Base-by-base conservation (phyloP, 1,140 invertebrate genomes). In the Drosophila nebulosa region DNA sequence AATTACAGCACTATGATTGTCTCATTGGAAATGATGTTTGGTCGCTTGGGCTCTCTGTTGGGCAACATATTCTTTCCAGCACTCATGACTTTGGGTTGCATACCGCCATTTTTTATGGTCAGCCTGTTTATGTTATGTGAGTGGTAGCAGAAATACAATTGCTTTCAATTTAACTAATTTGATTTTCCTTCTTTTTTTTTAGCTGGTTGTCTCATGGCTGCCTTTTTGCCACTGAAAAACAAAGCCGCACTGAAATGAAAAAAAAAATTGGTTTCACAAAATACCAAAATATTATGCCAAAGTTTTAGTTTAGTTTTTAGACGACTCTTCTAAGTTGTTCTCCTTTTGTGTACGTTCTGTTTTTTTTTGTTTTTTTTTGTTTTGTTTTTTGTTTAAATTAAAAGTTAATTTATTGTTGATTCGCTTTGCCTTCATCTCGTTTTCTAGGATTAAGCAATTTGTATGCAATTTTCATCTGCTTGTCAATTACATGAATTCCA, bases 51-150 rank as follows among this genome's bases (percentile, higher is more conserved):
- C 5, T 85, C 89, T 0, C 46, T 91, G 35, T 4, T 78, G 52
- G 90, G 90, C 27, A 91, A 91, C 27, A 72, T 91, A 1, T 74
- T 91, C 36, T 91, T 91, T 51, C 90, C 90, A 4, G 75, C 88
- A 1, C 56, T 90, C 21, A 90, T 91, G 79, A 42, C 58, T 2
- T 32, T 90, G 18, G 90, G 90, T 22, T 91, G 90, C 36, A 50
- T 90, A 16, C 86, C 89, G 24, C 90, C 90, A 32, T 91, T 91
- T 55, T 70, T 90, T 4, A 90, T 91, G 90, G 52, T 91, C 30
- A 79, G 83, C 42, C 24, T 60, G 5, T 90, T 90, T 7, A 90
- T 91, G 86, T 67, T 77, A 46, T 60, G 90, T 91, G 76, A 79
- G 90, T 89, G 3, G 5, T 14, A 1, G 10, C n/a, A n/a, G 30